Evolutionary conservation across 2,113 vertebrate species (phyloP), one percentile per base, ranked within the genome.

Genomic region (Numenius arquata): DNA sequence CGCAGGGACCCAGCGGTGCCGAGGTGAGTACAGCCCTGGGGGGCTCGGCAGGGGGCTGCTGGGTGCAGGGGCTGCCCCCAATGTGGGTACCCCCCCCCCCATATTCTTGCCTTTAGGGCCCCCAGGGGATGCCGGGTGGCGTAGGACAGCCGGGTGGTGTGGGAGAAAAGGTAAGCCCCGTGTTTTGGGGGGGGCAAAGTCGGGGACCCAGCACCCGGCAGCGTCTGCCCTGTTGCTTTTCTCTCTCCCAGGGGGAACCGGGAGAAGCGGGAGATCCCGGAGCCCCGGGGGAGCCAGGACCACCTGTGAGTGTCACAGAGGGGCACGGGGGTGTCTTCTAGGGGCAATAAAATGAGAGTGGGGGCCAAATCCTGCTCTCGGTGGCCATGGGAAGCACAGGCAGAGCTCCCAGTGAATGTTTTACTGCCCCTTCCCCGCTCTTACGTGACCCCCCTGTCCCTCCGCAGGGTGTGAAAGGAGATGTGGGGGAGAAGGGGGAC

Each of bases 401-500:
- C 63, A 61, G 53, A 36, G 10, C 13, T 25, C 5, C 38, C 7
- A 27, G 55, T 4, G 53, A 13, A 21, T 4, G 0, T 36, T 58
- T 50, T 6, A 15, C 5, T 16, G 25, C n/a, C 26, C 29, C 45
- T 40, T 59, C 53, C 19, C n/a, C 13, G 22, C 52, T 58, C 38
- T 81, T 34, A 73, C 2, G 8, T 22, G 19, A 36, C 66, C 34
- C 3, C 32, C 50, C 47, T 63, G 4, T 91, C n/a, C 89, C 53
- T 90, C 47, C 22, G 13, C 94, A 99, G 99, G 99, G 99, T 6
- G 78, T 70, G 62, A 99, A 98, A 93, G 99, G 99, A 15, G 99
- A 99, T 15, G 5, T 97, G 29, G 99, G 99, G 36, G 99, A 99
- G 95, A 99, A 99, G 87, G 99, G 99, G 4, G 99, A 99, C 34